phyloP scores from a whole-genome alignment of 2,113 vertebrate genomes.

The Tonatia bakeri region DNA sequence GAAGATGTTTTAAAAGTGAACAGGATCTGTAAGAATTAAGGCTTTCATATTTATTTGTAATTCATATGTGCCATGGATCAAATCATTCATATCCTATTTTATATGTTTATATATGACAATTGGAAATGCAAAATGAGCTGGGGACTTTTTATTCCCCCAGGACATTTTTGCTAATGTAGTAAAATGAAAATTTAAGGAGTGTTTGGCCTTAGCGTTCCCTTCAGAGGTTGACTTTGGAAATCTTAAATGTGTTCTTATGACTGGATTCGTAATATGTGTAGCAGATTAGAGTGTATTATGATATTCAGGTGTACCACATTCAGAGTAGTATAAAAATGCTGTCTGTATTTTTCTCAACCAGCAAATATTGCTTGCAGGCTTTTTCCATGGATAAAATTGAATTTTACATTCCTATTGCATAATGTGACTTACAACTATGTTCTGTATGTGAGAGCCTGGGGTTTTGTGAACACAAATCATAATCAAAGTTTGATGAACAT shows the following conservation, averaged over 20 bases:
- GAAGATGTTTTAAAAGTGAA: conserved; percentile 69
- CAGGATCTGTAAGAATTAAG: conserved; percentile 63
- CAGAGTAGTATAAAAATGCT: conserved; percentile 48
- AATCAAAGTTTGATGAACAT: conserved; percentile 59
- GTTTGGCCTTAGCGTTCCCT: conserved; percentile 73
- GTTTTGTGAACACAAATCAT: conserved; percentile 52
- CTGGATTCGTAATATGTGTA: conserved; percentile 70
- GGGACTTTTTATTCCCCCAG: conserved; percentile 66
- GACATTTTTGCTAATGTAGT: conserved; percentile 64
- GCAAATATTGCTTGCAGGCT: conserved; percentile 57
- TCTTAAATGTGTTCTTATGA: conserved; percentile 69
- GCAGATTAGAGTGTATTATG: conserved; percentile 72
- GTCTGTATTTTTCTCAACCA: conserved; percentile 60
- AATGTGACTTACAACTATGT: conserved; percentile 56
- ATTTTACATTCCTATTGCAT: conserved; percentile 56
- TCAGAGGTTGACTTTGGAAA: conserved; percentile 76
- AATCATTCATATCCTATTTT: conserved; percentile 62
- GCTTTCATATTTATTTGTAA: conserved; percentile 74
- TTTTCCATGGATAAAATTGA: conserved; percentile 66
- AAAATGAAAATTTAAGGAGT: conserved; percentile 73
- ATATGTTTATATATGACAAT: conserved; percentile 75
- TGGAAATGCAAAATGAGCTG: conserved; percentile 78
- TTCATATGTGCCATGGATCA: conserved; percentile 65
- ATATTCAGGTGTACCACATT: conserved; percentile 59
- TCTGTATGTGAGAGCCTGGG: conserved; percentile 13